These are phyloP conservation scores for Blomia tropicalis DNA, from an alignment of 2,888 invertebrate genomes.

Conservation along the genomic window DNA sequence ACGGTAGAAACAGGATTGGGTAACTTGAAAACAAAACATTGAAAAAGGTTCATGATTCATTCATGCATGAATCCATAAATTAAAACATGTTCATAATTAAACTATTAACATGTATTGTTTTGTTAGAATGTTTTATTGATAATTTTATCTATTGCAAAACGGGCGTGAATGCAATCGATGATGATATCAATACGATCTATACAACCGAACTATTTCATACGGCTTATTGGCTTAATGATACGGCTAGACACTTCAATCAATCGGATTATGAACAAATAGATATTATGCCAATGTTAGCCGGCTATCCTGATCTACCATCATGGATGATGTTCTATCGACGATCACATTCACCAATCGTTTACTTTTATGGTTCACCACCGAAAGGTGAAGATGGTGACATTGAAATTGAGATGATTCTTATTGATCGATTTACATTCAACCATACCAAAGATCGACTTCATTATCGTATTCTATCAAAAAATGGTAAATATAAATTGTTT, in stretches of 20 bases:
- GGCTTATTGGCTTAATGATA: conserved; percentile 24
- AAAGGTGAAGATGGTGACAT: conserved; percentile 27
- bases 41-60: too few relatives aligned
- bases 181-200: conserved; percentile 19
- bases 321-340: conserved; percentile 75
- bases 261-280: conserved; percentile 16
- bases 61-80: too few relatives aligned
- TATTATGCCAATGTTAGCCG: conserved; percentile 52
- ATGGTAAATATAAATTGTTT: conserved; percentile 14
- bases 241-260: conserved; percentile 2
- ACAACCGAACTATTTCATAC: conserved; percentile 28
- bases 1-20: too few relatives aligned
- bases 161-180: too few relatives aligned
- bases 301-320: conserved; percentile 64
- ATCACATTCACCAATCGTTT: conserved; percentile 56
- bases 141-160: not conserved
- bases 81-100: not conserved
- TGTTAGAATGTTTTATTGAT: not conserved
- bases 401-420: conserved; percentile 30
- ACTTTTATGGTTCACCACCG: conserved; percentile 64
- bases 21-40: too few relatives aligned
- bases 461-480: conserved; percentile 14
- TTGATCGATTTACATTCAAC: conserved; percentile 18
- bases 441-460: conserved; percentile 12
- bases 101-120: not conserved